Evolutionary conservation across 1,140 invertebrate species (phyloP), one percentile per base, ranked within the genome.

Genomic region (Forficula auricularia): DNA sequence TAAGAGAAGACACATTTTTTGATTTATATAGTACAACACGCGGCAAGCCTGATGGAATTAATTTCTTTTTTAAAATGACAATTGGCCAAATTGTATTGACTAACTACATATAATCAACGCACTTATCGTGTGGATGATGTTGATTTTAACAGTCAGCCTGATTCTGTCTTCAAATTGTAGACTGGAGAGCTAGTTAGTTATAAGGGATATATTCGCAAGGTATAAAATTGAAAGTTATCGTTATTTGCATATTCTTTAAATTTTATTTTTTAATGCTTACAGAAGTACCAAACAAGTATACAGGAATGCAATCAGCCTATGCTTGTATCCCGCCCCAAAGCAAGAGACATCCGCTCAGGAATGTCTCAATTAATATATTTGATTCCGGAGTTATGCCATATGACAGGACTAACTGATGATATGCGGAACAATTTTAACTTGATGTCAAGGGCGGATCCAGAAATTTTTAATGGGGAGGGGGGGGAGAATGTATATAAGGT

Each of bases 41-140:
- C n/a, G n/a, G n/a, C n/a, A n/a, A n/a, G n/a, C n/a, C n/a, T n/a
- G n/a, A n/a, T n/a, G n/a, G n/a, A n/a, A n/a, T n/a, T n/a, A n/a
- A n/a, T n/a, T n/a, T n/a, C n/a, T n/a, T n/a, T n/a, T n/a, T n/a
- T n/a, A n/a, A n/a, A n/a, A n/a, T n/a, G n/a, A 27, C 36, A 14
- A 14, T 43, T 16, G 41, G 41, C 3, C 15, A 12, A 3, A 35
- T 43, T 22, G 41, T 43, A 2, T 27, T 43, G 3, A 43, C 41
- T 1, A 34, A 36, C 16, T n/a, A n/a, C n/a, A n/a, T 84, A 84
- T 52, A 84, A 83, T 49, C 79, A 82, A 42, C 73, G 73, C 50
- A 80, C 75, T 1, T 85, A 83, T 47, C 59, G 68, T 20, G 61
- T 96, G 18, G 79, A 89, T 58, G 85, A 91, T 51, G 76, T 96